These are phyloP conservation scores for Corapipo altera DNA, from an alignment of 2,113 vertebrate species.

Conservation along the genomic window DNA sequence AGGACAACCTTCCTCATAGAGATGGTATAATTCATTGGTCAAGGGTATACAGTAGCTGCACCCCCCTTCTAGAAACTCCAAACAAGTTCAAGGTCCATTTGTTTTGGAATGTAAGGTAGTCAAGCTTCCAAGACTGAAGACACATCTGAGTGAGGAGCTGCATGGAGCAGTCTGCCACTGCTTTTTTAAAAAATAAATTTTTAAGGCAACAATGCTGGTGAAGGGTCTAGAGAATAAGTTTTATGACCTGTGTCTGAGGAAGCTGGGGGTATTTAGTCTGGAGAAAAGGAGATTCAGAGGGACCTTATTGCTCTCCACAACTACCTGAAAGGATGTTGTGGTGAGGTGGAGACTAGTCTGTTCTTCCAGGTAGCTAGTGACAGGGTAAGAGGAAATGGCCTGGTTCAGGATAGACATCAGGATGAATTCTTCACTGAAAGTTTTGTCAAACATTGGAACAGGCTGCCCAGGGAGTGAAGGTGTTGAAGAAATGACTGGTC, in stretches of 20 bases:
- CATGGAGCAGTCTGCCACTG: constrained; percentile 88
- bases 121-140: constrained; percentile 97
- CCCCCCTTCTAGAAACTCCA: constrained; percentile 99
- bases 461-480: neutral
- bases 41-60: constrained; percentile 94
- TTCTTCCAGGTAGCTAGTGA: accelerated
- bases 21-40: constrained; percentile 84
- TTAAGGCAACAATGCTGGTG: too few relatives aligned
- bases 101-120: constrained; percentile 80
- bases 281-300: neutral
- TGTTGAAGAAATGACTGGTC: neutral
- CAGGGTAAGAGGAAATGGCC: neutral
- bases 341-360: neutral
- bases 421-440: too few relatives aligned
- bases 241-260: neutral
- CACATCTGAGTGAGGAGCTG: constrained; percentile 98
- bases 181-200: neutral
- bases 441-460: neutral
- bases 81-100: constrained; percentile 99
- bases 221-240: neutral
- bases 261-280: neutral
- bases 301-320: neutral
- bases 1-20: constrained; percentile 75
- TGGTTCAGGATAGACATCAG: neutral
- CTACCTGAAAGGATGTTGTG: neutral